Evolutionary conservation across 2,888 invertebrate species (phyloP).

Genomic region (Cataglyphis altisquamis): DNA sequence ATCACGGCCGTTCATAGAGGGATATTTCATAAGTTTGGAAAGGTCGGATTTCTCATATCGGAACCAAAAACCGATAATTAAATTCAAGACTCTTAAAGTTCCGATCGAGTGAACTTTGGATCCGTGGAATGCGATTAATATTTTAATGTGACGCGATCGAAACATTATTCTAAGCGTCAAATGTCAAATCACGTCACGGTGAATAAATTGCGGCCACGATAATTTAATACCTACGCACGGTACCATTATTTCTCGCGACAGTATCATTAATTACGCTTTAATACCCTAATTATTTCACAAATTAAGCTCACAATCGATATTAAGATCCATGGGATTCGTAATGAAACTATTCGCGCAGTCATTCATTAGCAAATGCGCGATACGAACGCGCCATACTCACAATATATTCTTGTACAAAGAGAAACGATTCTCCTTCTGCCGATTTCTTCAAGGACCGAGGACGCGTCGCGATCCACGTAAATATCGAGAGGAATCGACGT

Average conservation of each 20-base stretch:
- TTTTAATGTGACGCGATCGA: neutral
- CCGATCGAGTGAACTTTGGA: neutral
- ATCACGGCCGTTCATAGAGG: neutral
- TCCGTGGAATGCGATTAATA: neutral
- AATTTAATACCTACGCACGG: neutral
- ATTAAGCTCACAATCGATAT: conserved; percentile 33
- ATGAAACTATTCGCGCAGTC: conserved; percentile 16
- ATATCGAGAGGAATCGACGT: neutral
- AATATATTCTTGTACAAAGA: neutral
- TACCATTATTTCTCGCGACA: neutral
- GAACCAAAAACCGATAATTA: neutral
- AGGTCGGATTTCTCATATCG: neutral
- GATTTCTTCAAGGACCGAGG: conserved; percentile 25
- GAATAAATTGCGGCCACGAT: neutral
- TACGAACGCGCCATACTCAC: neutral
- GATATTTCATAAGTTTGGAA: neutral
- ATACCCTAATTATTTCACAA: conserved; percentile 31
- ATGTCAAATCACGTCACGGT: conserved; percentile 7
- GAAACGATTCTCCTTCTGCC: neutral
- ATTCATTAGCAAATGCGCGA: neutral
- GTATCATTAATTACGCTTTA: conserved; percentile 12
- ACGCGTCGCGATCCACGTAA: conserved; percentile 12
- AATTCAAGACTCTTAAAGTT: conserved; percentile 5
- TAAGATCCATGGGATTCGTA: neutral
- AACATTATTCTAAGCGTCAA: conserved; percentile 16